Conservation (phyloP, 2,888 invertebrate genomes). For the Helleia helle region DNA sequence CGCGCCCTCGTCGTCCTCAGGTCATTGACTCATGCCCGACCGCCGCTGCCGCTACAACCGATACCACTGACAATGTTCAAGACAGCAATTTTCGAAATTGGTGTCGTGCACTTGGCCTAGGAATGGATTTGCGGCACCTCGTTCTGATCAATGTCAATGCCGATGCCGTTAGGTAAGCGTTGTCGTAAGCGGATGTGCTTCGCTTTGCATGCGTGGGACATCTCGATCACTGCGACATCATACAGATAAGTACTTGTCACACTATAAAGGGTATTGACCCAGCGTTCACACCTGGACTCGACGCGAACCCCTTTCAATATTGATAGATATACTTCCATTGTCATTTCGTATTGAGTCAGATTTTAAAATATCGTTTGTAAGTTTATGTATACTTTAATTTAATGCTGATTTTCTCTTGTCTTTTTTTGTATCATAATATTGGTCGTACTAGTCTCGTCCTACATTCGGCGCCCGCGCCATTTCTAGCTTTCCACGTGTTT, state of each 20-base stretch:
- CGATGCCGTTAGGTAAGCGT: conserved; percentile 50
- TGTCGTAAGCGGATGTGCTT: conserved; percentile 19
- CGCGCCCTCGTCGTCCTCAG: conserved; percentile 59
- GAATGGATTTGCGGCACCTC: conserved; percentile 27
- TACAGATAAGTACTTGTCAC: conserved; percentile 30
- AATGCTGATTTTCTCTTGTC: no score
- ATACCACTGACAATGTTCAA: conserved; percentile 41
- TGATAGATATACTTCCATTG: not conserved
- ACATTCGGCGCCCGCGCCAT: not conserved
- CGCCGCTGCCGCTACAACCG: conserved; percentile 27
- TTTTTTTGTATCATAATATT: no score
- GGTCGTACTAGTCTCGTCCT: not conserved
- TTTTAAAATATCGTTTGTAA: no score
- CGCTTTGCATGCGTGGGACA: conserved; percentile 17
- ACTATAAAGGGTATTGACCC: conserved; percentile 39
- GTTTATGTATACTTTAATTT: no score
- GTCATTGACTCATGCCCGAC: conserved; percentile 63
- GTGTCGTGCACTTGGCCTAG: conserved; percentile 47
- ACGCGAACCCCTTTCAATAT: conserved; percentile 23
- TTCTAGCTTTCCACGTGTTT: not conserved
- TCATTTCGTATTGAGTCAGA: not conserved
- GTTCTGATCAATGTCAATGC: conserved; percentile 60
- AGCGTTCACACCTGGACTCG: conserved; percentile 33
- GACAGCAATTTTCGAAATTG: conserved; percentile 52
- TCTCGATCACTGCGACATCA: conserved; percentile 15